Percentiles rank a stretch among this genome's conserved stretches.
Conservation (phyloP, 2,888 invertebrate species). For the Acleris literana region DNA sequence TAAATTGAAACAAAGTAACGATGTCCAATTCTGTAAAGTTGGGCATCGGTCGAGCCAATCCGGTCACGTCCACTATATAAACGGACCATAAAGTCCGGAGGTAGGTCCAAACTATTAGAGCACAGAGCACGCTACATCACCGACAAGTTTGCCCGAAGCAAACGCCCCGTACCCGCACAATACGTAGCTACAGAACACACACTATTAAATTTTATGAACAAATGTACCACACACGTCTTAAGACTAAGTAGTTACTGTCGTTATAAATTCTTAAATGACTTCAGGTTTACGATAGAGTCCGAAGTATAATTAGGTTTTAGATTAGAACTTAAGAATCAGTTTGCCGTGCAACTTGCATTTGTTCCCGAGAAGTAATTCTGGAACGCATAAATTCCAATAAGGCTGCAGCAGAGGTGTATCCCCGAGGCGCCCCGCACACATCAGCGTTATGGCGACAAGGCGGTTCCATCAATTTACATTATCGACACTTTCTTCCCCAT, state of each 20-base stretch:
- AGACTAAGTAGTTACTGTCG: conserved; percentile 12
- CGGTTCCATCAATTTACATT: conserved; percentile 75
- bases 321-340: conserved; percentile 1
- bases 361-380: conserved; percentile 1
- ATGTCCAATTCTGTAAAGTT: conserved; percentile 28
- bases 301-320: conserved; percentile 3
- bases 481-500: conserved; percentile 73
- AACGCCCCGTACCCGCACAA: conserved; percentile 15
- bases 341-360: not conserved
- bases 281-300: conserved; percentile 1
- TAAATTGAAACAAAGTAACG: conserved; percentile 35
- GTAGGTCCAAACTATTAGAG: conserved; percentile 21
- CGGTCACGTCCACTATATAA: conserved; percentile 32
- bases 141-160: conserved; percentile 27
- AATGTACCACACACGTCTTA: conserved; percentile 22
- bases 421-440: conserved; percentile 38
- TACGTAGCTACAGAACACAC: conserved; percentile 3
- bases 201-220: conserved; percentile 30
- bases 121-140: conserved; percentile 22
- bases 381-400: conserved; percentile 27
- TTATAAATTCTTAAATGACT: conserved; percentile 3
- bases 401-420: conserved; percentile 17
- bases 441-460: conserved; percentile 50
- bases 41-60: conserved; percentile 17
- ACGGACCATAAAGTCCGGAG: conserved; percentile 33